phyloP scores from a whole-genome alignment of 2,797 vertebrate species.

The Paguma larvata region DNA sequence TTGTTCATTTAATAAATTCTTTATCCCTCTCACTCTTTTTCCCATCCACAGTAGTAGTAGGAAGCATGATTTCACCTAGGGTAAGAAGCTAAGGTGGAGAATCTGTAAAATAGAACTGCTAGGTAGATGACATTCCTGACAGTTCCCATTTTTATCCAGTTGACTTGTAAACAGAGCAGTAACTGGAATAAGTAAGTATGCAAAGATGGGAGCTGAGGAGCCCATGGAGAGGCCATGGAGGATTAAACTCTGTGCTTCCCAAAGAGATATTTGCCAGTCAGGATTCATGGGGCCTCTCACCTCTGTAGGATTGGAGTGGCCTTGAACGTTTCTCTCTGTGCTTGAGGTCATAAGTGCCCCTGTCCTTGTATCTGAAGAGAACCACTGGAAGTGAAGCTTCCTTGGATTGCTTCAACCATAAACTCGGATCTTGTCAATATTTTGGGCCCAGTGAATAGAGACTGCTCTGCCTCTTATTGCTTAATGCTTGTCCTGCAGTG shows the following conservation, averaged over 20 bases:
- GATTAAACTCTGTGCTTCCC: neutral
- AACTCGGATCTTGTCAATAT: neutral
- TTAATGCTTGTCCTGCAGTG: conserved; percentile 41
- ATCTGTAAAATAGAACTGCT: conserved; percentile 15
- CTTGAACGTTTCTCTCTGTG: neutral
- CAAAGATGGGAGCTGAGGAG: neutral
- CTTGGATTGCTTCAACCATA: neutral
- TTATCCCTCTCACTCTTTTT: neutral
- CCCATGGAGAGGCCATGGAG: neutral
- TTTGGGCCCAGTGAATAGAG: neutral
- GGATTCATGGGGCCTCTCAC: neutral
- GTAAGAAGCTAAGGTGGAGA: neutral
- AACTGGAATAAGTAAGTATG: neutral
- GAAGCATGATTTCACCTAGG: neutral
- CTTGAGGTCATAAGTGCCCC: neutral
- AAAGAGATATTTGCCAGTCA: neutral
- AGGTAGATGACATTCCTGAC: neutral
- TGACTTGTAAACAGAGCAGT: neutral
- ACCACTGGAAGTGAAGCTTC: neutral
- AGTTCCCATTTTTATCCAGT: neutral
- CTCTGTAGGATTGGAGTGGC: neutral
- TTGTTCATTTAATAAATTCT: neutral
- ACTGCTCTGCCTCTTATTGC: neutral
- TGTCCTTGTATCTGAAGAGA: neutral
- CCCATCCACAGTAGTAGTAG: neutral